These are phyloP conservation scores for Paracentrotus lividus DNA, from an alignment of 53 echinoderm and acorn worm species.

Conservation along the genomic window DNA sequence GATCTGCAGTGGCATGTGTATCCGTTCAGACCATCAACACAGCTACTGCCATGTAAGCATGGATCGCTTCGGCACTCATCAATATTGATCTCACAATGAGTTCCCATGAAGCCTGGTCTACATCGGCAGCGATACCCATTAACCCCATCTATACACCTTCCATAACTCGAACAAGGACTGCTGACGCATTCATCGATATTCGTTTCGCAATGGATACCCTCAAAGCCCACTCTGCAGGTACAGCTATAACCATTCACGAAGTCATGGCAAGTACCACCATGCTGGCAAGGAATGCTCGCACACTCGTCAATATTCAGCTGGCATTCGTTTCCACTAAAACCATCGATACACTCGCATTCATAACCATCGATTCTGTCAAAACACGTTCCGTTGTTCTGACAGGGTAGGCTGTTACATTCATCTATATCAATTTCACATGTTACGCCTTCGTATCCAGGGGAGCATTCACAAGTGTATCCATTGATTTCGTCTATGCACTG, in stretches of 20 bases:
- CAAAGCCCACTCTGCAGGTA: conserved; percentile 9
- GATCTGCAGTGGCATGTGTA: conserved; percentile 50
- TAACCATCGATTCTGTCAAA: conserved; percentile 67
- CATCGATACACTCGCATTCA: conserved; percentile 67
- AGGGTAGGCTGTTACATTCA: conserved; percentile 73
- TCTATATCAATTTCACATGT: conserved; percentile 70
- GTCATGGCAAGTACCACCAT: conserved; percentile 29
- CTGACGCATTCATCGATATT: conserved; percentile 75
- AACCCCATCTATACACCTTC: conserved; percentile 58
- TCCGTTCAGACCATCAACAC: conserved; percentile 43
- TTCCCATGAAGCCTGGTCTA: conserved; percentile 62
- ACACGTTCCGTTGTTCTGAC: conserved; percentile 62
- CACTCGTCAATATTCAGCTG: conserved; percentile 65
- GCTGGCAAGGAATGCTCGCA: conserved; percentile 27
- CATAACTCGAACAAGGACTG: conserved; percentile 70
- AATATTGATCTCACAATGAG: conserved; percentile 54
- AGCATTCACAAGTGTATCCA: conserved; percentile 62
- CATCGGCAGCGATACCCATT: conserved; percentile 41
- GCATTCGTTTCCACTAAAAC: conserved; percentile 67
- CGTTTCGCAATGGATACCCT: conserved; percentile 47
- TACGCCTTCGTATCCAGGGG: conserved; percentile 63
- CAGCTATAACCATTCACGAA: conserved; percentile 7
- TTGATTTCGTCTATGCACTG: conserved; percentile 64
- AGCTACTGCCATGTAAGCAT: conserved; percentile 28
- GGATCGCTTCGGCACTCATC: conserved; percentile 62